A percentile compares a stretch with the other conserved stretches of the same genome.
Evolutionary conservation across 2,113 vertebrate genomes (phyloP).

Genomic region (Clinocottus analis): DNA sequence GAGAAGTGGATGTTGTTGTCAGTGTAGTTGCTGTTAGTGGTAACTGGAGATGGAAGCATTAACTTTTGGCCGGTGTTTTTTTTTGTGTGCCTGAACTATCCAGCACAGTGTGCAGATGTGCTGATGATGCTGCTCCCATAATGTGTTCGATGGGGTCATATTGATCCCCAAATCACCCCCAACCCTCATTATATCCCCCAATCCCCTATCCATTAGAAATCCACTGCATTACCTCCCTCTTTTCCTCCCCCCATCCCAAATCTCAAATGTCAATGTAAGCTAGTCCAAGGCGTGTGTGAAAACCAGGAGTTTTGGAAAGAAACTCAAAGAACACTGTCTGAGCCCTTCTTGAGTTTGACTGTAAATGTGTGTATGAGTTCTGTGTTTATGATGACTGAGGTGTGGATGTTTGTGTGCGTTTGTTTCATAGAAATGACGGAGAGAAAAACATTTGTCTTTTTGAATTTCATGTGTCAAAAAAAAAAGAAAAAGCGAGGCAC

Average conservation of each 20-base stretch:
- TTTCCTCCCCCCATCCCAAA: slow-evolving; percentile 48
- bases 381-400: slow-evolving; percentile 47
- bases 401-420: slow-evolving; percentile 36
- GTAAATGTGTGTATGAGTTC: slow-evolving; percentile 53
- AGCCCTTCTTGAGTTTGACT: slow-evolving; percentile 80
- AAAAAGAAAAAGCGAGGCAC: slow-evolving; percentile 73
- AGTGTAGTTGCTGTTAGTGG: slow-evolving; percentile 66
- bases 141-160: slow-evolving; percentile 76
- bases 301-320: slow-evolving; percentile 33
- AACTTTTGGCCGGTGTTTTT: slow-evolving; percentile 24
- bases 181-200: slow-evolving; percentile 14
- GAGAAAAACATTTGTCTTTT: slow-evolving; percentile 53
- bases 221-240: slow-evolving; percentile 68
- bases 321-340: slow-evolving; percentile 81
- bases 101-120: slow-evolving; percentile 80
- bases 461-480: slow-evolving; percentile 73
- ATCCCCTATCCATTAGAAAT: slow-evolving; percentile 72
- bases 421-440: slow-evolving; percentile 31
- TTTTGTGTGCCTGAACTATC: slow-evolving; percentile 83
- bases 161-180: slow-evolving; percentile 65
- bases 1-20: slow-evolving; percentile 67
- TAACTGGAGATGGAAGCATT: slow-evolving; percentile 77
- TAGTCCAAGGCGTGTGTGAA: slow-evolving; percentile 77
- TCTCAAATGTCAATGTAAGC: slow-evolving; percentile 87
- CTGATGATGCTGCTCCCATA: slow-evolving; percentile 81